Evolutionary conservation across 2,888 invertebrate genomes (phyloP).

Genomic region (Baronia brevicornis): DNA sequence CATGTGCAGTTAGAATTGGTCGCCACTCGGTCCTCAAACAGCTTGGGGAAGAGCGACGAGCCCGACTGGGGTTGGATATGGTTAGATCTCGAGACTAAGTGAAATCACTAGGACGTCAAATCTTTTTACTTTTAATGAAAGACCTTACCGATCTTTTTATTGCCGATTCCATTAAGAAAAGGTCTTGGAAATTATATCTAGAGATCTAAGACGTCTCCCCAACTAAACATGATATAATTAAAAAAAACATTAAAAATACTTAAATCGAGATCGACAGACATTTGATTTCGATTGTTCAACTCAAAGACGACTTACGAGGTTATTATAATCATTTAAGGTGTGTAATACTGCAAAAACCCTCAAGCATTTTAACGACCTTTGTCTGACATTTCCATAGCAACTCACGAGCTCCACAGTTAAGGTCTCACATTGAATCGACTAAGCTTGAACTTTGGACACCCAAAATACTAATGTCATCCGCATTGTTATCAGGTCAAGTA

Average conservation of each 20-base stretch:
- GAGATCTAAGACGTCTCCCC: too few relatives aligned
- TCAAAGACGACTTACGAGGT: conserved; percentile 40
- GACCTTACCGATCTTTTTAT: too few relatives aligned
- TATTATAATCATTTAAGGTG: conserved; percentile 26
- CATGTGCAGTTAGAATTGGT: too few relatives aligned
- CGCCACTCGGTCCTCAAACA: too few relatives aligned
- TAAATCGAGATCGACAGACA: conserved; percentile 26
- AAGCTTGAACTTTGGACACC: conserved; percentile 44
- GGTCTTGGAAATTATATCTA: too few relatives aligned
- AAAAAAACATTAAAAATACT: conserved; percentile 3
- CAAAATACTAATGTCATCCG: conserved; percentile 43
- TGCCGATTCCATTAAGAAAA: too few relatives aligned
- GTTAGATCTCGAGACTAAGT: too few relatives aligned
- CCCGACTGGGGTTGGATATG: too few relatives aligned
- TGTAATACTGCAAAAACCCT: conserved; percentile 29
- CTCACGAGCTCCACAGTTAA: conserved; percentile 46
- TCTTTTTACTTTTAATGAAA: too few relatives aligned
- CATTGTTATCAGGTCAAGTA: conserved; percentile 27
- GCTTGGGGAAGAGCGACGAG: too few relatives aligned
- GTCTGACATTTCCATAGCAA: conserved; percentile 51
- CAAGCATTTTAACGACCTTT: conserved; percentile 50
- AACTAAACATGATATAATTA: conserved; percentile 2
- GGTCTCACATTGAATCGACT: conserved; percentile 7
- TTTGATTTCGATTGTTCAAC: conserved; percentile 32
- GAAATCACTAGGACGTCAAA: too few relatives aligned